These are phyloP conservation scores for Drosophila gaucha DNA, from an alignment of 2,888 invertebrate genomes.

Conservation along the genomic window DNA sequence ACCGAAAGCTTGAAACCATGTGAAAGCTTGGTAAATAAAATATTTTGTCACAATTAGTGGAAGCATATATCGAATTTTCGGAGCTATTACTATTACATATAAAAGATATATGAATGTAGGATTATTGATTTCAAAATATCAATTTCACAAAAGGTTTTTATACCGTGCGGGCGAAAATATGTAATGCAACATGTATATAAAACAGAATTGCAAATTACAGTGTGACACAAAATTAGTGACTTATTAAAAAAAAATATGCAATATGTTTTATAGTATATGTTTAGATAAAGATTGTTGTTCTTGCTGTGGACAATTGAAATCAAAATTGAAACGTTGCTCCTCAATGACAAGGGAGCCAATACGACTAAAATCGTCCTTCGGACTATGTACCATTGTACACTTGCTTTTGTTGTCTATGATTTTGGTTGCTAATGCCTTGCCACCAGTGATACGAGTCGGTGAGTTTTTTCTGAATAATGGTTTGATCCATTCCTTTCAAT, in stretches of 20 bases:
- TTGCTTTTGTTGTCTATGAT: constrained; percentile 49
- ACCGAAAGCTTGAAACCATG: constrained; percentile 8
- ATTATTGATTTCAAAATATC: background rate
- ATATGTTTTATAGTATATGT: constrained; percentile 12
- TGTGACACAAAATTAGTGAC: background rate
- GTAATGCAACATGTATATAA: no score
- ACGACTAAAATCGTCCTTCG: constrained; percentile 14
- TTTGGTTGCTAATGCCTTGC: constrained; percentile 85
- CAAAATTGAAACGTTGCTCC: constrained; percentile 1
- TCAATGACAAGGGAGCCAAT: constrained; percentile 8
- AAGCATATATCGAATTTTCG: constrained; percentile 13
- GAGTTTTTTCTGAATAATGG: no score
- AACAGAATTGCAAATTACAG: no score
- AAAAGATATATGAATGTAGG: background rate
- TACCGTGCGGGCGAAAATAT: no score
- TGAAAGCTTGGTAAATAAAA: constrained; percentile 9
- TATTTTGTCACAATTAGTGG: constrained; percentile 24
- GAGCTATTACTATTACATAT: background rate
- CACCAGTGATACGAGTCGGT: constrained; percentile 89
- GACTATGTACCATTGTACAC: constrained; percentile 14
- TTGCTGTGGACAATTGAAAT: background rate
- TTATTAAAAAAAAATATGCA: constrained; percentile 4
- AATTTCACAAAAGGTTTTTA: no score
- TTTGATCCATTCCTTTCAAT: no score
- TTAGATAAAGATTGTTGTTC: constrained; percentile 11